Percentiles rank a stretch among this genome's conserved stretches.
These are phyloP conservation scores for Sebastes elongatus DNA, from an alignment of 2,797 vertebrate genomes.

Conservation along the genomic window DNA sequence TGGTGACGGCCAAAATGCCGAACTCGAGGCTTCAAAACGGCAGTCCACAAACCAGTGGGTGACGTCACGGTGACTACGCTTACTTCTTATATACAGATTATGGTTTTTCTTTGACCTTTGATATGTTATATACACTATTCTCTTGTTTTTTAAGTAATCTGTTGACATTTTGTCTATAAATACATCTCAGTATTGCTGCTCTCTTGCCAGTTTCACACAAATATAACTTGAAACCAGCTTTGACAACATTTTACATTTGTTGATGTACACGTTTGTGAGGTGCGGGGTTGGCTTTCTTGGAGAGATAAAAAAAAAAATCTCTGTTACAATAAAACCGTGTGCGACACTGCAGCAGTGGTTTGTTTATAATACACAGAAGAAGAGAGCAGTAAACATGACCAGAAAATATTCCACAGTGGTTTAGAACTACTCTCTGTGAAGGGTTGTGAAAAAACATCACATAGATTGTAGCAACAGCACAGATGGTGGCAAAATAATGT, in stretches of 20 bases:
- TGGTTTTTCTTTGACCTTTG: not conserved
- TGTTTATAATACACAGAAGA: slow-evolving; percentile 1
- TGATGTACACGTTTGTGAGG: not conserved
- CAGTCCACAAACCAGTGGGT: too few species aligned
- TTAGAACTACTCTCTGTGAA: not conserved
- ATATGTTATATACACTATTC: not conserved
- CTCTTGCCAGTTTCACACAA: not conserved
- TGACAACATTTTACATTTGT: not conserved
- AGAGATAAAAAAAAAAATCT: not conserved
- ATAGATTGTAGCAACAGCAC: not conserved
- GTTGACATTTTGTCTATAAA: not conserved
- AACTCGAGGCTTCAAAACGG: too few species aligned
- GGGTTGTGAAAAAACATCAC: not conserved
- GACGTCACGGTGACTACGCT: fast-evolving
- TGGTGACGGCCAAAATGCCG: fast-evolving
- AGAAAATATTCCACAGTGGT: not conserved
- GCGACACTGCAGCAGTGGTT: not conserved
- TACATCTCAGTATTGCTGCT: not conserved
- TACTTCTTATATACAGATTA: too few species aligned
- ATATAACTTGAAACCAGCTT: not conserved
- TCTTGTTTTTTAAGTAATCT: not conserved
- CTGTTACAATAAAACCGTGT: not conserved
- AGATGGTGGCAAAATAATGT: not conserved
- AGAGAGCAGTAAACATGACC: not conserved
- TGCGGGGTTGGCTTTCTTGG: not conserved